phyloP scores from a whole-genome alignment of 2,797 vertebrate species.

The Enteromius treurensis region DNA sequence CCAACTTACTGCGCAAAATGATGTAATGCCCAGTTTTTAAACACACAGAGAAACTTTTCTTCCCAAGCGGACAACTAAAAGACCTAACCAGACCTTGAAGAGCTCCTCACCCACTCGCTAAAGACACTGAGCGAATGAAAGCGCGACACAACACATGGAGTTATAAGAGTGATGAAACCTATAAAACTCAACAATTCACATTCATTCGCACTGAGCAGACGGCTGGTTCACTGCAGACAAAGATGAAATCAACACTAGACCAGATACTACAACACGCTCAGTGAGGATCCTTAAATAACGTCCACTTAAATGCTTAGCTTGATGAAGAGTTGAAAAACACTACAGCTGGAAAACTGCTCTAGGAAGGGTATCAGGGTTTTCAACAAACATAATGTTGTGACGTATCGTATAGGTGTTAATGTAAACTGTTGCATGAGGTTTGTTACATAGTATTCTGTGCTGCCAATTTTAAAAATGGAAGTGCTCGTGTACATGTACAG shows the following conservation, averaged over 20 bases:
- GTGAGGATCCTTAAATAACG: slow-evolving; percentile 16
- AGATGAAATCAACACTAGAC: neutral
- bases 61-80: too few species aligned
- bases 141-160: neutral
- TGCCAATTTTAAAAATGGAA: neutral
- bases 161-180: slow-evolving; percentile 3
- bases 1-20: neutral
- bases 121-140: neutral
- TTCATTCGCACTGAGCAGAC: slow-evolving; percentile 12
- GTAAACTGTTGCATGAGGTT: neutral
- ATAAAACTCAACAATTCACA: neutral
- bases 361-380: slow-evolving; percentile 38
- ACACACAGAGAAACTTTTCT: too few species aligned
- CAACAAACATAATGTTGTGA: neutral
- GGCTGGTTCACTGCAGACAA: neutral
- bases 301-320: slow-evolving; percentile 34
- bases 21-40: slow-evolving; percentile 34
- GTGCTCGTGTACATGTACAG: neutral
- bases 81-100: slow-evolving; percentile 18
- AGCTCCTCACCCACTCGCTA: slow-evolving; percentile 12
- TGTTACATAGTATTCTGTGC: slow-evolving; percentile 17
- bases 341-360: slow-evolving; percentile 33
- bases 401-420: neutral
- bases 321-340: slow-evolving; percentile 49
- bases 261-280: slow-evolving; percentile 4